Conservation (phyloP, 1,140 invertebrate species). For the Cydia amplana region DNA sequence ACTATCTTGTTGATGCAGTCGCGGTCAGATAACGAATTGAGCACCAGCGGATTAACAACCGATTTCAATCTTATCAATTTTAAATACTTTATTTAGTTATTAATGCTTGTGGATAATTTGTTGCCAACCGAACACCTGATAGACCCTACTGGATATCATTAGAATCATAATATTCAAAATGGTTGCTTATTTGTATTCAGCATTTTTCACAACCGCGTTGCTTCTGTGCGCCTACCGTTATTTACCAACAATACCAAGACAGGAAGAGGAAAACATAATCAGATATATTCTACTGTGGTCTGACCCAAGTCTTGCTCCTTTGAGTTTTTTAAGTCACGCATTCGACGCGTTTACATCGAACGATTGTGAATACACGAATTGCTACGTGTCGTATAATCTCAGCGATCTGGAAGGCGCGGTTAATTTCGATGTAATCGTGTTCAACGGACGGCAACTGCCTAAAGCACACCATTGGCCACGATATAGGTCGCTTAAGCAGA, state of each 20-base stretch:
- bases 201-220: background rate
- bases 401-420: constrained; percentile 41
- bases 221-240: constrained; percentile 11
- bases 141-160: no score
- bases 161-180: background rate
- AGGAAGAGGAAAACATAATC: constrained; percentile 30
- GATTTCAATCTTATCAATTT: background rate
- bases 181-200: background rate
- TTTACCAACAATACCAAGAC: background rate
- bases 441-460: constrained; percentile 49
- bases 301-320: constrained; percentile 45
- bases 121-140: no score
- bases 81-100: no score
- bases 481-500: constrained; percentile 50
- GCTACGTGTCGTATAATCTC: constrained; percentile 52
- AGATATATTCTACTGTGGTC: constrained; percentile 56
- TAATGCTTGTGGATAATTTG: no score
- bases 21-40: background rate
- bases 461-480: background rate
- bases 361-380: constrained; percentile 53
- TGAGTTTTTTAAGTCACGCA: constrained; percentile 50
- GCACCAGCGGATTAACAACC: background rate
- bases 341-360: constrained; percentile 48
- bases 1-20: background rate
- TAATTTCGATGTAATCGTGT: constrained; percentile 57